Evolutionary conservation across 2,113 vertebrate species (phyloP).

Genomic region (Platichthys flesus): DNA sequence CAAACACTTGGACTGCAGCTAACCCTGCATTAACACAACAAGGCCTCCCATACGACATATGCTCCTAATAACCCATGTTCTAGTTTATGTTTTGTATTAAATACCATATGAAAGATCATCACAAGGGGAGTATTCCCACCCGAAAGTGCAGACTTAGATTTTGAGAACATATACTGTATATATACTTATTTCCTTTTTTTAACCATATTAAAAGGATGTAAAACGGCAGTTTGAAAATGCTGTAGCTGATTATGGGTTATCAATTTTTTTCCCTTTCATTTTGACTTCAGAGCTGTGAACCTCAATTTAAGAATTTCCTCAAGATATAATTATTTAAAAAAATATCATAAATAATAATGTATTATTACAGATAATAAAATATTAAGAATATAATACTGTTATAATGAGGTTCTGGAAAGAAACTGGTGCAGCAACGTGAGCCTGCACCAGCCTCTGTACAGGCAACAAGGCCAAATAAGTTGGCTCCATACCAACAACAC

Average conservation of each 20-base stretch:
- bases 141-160: too few species aligned
- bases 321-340: background rate
- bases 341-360: background rate
- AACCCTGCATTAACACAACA: background rate
- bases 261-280: too few species aligned
- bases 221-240: background rate
- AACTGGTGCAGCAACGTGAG: slow-evolving; percentile 3
- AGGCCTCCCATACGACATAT: background rate
- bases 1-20: slow-evolving; percentile 11
- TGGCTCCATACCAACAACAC: slow-evolving; percentile 35
- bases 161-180: too few species aligned
- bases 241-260: too few species aligned
- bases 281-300: too few species aligned
- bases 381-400: too few species aligned
- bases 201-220: too few species aligned
- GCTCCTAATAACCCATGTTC: background rate
- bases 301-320: background rate
- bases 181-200: too few species aligned
- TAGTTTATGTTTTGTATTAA: background rate
- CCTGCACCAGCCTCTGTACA: slow-evolving; percentile 16
- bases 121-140: background rate
- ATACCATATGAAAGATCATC: background rate
- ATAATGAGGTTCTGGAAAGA: slow-evolving; percentile 1
- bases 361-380: slow-evolving; percentile 3
- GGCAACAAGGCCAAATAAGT: slow-evolving; percentile 34